Evolutionary conservation across 2,113 vertebrate species (phyloP), one percentile per base, ranked within the genome.

Genomic region (Nothobranchius furzeri): DNA sequence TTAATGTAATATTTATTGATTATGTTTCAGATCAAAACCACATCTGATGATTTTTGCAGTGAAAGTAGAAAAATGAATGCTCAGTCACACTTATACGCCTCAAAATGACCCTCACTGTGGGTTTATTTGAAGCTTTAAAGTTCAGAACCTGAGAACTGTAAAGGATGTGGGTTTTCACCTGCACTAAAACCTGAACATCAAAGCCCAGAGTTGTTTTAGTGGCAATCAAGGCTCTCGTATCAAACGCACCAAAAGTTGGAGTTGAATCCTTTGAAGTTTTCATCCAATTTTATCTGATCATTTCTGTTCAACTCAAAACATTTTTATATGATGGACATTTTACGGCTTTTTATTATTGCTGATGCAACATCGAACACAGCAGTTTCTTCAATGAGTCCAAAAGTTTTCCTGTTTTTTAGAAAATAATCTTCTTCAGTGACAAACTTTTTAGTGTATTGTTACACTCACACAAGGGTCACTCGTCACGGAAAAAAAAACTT

Each of bases 201-300:
- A 50, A 51, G 54, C 15, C 14, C 7, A 55, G 2, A n/a, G 17
- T 12, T 36, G 45, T 36, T 74, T 20, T 13, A 48, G 20, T 13
- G 36, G 14, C 8, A 14, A 24, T 46, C n/a, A 25, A 46, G 12
- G 35, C 68, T 53, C 14, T 12, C 7, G 15, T 46, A 51, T 51
- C 3, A 9, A 47, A 47, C 30, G 43, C 25, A 51, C 45, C 3
- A 7, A 47, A 60, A 48, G 9, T 14, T 64, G 14, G 4, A n/a
- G 10, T 6, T 24, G 49, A 64, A 42, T 43, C 36, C 20, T 64
- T 64, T 64, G 61, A 43, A 52, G 49, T 64, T 14, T 43, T 52
- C 3, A 53, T 9, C 30, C 17, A n/a, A 9, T 47, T 20, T 15
- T 13, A 20, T 60, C 45, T 35, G 25, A 48, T 48, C 43, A 15